Evolutionary conservation across 2,797 vertebrate genomes (phyloP).

Genomic region (Liparis tanakae): DNA sequence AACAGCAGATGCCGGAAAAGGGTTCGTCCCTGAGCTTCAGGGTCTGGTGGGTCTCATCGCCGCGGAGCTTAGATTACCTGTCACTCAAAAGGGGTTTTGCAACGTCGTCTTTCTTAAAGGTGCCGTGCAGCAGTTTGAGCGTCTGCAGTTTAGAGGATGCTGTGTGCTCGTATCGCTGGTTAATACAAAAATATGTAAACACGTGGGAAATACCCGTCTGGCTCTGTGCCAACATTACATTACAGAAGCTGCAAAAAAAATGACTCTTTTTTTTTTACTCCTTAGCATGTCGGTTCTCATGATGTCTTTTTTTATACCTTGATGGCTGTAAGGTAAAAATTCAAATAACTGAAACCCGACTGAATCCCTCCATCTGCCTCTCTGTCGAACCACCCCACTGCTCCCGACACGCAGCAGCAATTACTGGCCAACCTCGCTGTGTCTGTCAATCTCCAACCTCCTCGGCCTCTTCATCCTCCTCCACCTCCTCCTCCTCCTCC

Average conservation of each 20-base stretch:
- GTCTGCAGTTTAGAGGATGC: not conserved
- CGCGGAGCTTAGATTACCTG: not conserved
- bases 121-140: not conserved
- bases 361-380: slow-evolving; percentile 6
- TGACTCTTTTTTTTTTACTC: not conserved
- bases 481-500: too few species aligned
- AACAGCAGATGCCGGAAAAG: not conserved
- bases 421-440: slow-evolving; percentile 3
- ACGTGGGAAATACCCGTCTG: not conserved
- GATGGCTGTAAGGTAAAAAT: too few species aligned
- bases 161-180: not conserved
- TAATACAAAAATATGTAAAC: not conserved
- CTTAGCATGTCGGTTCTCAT: not conserved
- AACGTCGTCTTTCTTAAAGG: not conserved
- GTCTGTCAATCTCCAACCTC: slow-evolving; percentile 20
- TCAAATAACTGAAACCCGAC: too few species aligned
- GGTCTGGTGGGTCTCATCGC: not conserved
- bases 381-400: slow-evolving; percentile 22
- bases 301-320: not conserved
- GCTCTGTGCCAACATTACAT: not conserved
- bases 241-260: not conserved
- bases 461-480: not conserved
- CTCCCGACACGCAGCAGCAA: slow-evolving; percentile 11
- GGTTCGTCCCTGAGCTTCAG: not conserved
- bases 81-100: slow-evolving; percentile 3